phyloP scores from a whole-genome alignment of 2,797 vertebrate genomes.

The Streptopelia turtur region DNA sequence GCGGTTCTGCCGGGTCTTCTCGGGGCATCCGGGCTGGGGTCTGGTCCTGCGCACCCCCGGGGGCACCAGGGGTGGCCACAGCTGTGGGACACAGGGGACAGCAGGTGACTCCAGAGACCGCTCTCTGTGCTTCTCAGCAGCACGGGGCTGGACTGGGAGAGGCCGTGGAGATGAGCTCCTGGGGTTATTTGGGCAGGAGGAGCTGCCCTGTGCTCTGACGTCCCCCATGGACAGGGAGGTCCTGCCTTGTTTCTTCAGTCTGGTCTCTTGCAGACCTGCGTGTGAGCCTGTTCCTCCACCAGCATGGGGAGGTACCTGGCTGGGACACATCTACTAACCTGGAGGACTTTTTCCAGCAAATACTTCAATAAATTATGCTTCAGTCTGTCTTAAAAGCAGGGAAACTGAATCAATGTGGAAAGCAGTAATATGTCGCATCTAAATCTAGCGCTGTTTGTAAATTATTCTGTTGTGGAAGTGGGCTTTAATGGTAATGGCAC shows the following conservation, averaged over 20 bases:
- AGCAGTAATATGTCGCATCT: neutral
- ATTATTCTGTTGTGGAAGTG: neutral
- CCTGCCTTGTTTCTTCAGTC: neutral
- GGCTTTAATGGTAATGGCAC: neutral
- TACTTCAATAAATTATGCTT: neutral
- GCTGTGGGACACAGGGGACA: fast-evolving
- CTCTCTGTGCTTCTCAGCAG: neutral
- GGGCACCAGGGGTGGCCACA: too few relatives aligned
- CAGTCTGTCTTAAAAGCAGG: neutral
- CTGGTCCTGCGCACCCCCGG: neutral
- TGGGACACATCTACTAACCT: neutral
- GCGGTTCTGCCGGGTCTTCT: fast-evolving
- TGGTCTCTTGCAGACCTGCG: neutral
- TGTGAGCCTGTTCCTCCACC: neutral
- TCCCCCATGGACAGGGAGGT: too few relatives aligned
- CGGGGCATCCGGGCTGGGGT: neutral
- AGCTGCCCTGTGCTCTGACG: neutral
- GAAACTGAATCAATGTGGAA: neutral
- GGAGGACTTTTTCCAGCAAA: neutral
- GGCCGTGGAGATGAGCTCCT: neutral
- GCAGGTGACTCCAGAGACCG: fast-evolving
- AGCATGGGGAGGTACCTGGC: neutral
- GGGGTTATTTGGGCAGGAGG: neutral
- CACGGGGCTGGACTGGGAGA: fast-evolving
- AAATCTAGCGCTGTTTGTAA: neutral